A percentile compares a stretch with the other conserved stretches of the same genome.
phyloP scores from a whole-genome alignment of 2,113 vertebrate genomes.

The Asarcornis scutulata region DNA sequence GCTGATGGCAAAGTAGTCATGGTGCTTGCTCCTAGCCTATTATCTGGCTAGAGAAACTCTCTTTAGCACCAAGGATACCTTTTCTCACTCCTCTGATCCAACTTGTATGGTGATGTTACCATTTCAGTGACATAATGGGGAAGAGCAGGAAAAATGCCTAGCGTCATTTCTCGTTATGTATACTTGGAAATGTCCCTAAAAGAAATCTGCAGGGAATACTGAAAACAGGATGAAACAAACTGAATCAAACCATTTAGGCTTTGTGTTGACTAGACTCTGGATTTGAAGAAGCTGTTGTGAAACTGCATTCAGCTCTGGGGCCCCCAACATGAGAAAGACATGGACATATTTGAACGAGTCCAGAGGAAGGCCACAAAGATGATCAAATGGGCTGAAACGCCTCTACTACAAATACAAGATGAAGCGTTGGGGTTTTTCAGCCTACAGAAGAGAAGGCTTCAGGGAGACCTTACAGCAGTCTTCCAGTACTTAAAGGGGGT shows the following conservation, averaged over 20 bases:
- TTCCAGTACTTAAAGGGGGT: no score
- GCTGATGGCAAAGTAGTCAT: neutral
- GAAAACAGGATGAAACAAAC: neutral
- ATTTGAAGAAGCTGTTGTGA: neutral
- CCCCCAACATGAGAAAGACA: no score
- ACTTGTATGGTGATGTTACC: neutral
- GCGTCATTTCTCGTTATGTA: neutral
- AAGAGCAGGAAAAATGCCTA: neutral
- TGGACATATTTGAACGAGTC: no score
- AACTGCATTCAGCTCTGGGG: no score
- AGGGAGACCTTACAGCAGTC: no score
- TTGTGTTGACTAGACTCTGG: neutral
- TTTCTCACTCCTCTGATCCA: neutral
- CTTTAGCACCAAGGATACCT: neutral
- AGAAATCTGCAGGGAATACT: neutral
- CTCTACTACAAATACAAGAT: no score
- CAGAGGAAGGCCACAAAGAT: no score
- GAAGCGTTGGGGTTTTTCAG: no score
- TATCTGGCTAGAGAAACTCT: neutral
- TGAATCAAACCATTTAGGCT: neutral
- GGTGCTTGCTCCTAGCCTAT: neutral
- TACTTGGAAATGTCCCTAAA: rapidly evolving
- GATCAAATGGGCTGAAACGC: no score
- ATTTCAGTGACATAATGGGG: neutral
- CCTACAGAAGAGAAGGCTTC: no score